These are phyloP conservation scores for Reticulitermes speratus DNA, from an alignment of 1,140 invertebrate genomes.

Conservation along the genomic window DNA sequence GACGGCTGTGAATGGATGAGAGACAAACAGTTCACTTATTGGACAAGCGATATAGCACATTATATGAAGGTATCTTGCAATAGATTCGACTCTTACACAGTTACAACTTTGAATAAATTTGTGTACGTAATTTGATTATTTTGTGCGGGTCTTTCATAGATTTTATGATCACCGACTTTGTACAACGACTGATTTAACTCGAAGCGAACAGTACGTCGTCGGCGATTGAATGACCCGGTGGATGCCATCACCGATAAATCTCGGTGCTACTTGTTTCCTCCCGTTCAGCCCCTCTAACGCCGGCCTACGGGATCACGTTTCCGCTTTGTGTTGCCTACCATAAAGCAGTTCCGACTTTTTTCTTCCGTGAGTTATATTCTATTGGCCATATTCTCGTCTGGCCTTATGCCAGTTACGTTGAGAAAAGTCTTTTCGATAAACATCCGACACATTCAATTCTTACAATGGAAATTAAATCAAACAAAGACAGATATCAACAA, in stretches of 20 bases:
- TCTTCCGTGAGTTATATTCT: constrained; percentile 22
- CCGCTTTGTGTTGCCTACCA: constrained; percentile 23
- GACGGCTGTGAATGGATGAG: too few relatives aligned
- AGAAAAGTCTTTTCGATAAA: background rate
- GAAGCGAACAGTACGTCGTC: background rate
- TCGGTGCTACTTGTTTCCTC: background rate
- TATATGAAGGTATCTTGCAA: too few relatives aligned
- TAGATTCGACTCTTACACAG: too few relatives aligned
- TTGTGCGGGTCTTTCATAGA: too few relatives aligned
- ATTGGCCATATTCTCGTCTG: constrained; percentile 26
- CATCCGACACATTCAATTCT: background rate
- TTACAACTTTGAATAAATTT: too few relatives aligned
- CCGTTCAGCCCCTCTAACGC: too few relatives aligned
- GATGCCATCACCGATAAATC: background rate
- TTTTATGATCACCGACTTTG: background rate
- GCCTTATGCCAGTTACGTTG: background rate
- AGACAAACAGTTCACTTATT: too few relatives aligned
- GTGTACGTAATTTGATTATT: too few relatives aligned
- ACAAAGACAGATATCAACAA: too few relatives aligned
- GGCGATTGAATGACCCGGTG: background rate
- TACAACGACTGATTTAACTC: background rate
- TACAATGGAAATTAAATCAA: too few relatives aligned
- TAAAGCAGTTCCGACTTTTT: constrained; percentile 9
- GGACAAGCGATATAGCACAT: too few relatives aligned
- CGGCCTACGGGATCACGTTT: constrained; percentile 10